These are phyloP conservation scores for Sisyra nigra DNA, from an alignment of 2,888 invertebrate genomes.

Conservation along the genomic window DNA sequence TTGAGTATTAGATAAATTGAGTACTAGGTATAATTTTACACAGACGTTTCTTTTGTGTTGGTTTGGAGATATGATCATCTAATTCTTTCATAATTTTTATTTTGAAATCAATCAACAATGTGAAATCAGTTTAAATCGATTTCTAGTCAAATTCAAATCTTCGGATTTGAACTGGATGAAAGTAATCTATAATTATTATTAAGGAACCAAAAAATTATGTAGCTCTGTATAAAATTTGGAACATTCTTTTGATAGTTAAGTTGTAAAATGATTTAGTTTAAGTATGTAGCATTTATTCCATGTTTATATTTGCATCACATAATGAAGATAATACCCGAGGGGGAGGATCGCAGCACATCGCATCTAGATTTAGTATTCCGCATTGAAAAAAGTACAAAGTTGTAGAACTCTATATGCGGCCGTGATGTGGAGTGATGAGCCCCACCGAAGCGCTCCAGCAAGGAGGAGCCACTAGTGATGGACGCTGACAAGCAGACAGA, in stretches of 20 bases:
- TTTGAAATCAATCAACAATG: too few species aligned
- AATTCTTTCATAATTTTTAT: too few species aligned
- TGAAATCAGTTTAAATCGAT: too few species aligned
- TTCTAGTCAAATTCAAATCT: too few species aligned
- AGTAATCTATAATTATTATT: too few species aligned
- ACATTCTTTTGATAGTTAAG: background rate
- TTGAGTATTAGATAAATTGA: too few species aligned
- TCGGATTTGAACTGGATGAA: too few species aligned
- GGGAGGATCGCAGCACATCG: background rate
- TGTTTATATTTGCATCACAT: background rate
- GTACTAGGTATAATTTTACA: too few species aligned
- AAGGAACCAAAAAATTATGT: background rate
- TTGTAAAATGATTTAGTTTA: background rate
- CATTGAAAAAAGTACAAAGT: conserved; percentile 11
- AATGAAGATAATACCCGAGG: background rate
- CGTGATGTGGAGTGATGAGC: conserved; percentile 1
- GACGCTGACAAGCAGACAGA: conserved; percentile 29
- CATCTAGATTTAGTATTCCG: background rate
- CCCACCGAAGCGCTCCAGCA: conserved; percentile 7
- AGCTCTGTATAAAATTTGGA: background rate
- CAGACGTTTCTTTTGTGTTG: too few species aligned
- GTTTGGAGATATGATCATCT: too few species aligned
- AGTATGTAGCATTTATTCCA: background rate
- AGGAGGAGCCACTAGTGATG: conserved; percentile 27
- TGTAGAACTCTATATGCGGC: background rate